Conservation (phyloP, 2,113 vertebrate genomes). For the Vulpes ferrilata region DNA sequence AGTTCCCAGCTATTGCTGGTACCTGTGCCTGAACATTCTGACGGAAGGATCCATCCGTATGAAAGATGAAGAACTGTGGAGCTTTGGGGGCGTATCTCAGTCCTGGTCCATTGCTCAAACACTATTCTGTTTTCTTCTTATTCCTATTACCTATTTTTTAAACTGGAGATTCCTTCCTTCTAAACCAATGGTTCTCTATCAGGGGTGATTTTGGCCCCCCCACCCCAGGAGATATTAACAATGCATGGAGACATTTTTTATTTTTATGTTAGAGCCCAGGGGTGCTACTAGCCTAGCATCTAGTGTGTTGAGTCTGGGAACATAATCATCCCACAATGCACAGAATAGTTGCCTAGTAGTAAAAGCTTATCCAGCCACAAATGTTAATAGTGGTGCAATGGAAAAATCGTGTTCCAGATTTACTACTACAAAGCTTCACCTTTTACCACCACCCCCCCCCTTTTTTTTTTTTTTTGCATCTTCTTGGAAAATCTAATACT, state of each 20-base stretch:
- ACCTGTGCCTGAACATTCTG: not conserved
- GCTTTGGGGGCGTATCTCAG: not conserved
- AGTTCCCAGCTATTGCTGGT: not conserved
- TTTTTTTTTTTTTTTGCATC: not conserved
- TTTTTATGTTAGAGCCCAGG: not conserved
- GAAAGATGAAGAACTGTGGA: not conserved
- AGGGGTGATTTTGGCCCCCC: not conserved
- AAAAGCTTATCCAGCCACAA: not conserved
- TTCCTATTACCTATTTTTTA: not conserved
- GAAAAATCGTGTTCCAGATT: not conserved
- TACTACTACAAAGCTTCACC: not conserved
- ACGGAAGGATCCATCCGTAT: not conserved
- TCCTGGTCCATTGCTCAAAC: not conserved
- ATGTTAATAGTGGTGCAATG: not conserved
- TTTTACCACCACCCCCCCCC: not conserved
- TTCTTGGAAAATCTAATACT: not conserved
- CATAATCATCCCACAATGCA: not conserved
- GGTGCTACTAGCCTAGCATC: not conserved
- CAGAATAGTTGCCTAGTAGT: not conserved
- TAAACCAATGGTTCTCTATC: not conserved
- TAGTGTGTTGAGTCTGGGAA: not conserved
- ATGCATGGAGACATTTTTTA: not conserved
- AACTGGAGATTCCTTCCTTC: not conserved
- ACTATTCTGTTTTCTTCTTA: not conserved
- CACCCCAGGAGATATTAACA: not conserved